Evolutionary conservation across 2,113 vertebrate species (phyloP).

Genomic region (Calyptomena viridis): DNA sequence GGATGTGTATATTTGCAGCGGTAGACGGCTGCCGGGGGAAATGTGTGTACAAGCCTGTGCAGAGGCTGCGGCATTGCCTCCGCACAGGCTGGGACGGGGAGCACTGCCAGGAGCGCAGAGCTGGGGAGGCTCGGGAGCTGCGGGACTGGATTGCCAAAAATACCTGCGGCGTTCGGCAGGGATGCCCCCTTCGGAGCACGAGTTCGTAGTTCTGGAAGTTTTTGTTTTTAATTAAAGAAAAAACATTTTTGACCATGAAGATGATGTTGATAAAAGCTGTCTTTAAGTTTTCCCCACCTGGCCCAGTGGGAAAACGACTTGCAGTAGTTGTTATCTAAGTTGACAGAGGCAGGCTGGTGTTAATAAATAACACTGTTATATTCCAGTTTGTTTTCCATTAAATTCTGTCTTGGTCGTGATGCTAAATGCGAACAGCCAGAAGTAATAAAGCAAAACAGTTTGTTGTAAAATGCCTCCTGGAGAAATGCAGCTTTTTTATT

Average conservation of each 20-base stretch:
- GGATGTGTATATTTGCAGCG: fast-evolving
- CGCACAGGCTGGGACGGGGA: fast-evolving
- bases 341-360: background rate
- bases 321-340: background rate
- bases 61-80: background rate
- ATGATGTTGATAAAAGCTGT: background rate
- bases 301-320: background rate
- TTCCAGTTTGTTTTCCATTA: background rate
- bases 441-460: background rate
- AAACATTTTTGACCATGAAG: background rate
- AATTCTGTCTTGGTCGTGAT: background rate
- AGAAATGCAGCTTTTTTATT: background rate
- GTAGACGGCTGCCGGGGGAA: background rate
- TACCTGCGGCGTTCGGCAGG: fast-evolving
- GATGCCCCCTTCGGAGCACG: background rate
- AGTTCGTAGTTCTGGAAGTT: background rate
- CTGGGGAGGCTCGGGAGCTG: fast-evolving
- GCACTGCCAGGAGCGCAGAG: fast-evolving
- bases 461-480: background rate
- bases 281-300: background rate
- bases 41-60: background rate
- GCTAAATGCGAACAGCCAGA: background rate
- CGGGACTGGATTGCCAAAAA: fast-evolving
- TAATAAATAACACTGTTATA: background rate
- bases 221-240: background rate